phyloP scores from a whole-genome alignment of 2,797 vertebrate species.

The Tiaroga cobitis region DNA sequence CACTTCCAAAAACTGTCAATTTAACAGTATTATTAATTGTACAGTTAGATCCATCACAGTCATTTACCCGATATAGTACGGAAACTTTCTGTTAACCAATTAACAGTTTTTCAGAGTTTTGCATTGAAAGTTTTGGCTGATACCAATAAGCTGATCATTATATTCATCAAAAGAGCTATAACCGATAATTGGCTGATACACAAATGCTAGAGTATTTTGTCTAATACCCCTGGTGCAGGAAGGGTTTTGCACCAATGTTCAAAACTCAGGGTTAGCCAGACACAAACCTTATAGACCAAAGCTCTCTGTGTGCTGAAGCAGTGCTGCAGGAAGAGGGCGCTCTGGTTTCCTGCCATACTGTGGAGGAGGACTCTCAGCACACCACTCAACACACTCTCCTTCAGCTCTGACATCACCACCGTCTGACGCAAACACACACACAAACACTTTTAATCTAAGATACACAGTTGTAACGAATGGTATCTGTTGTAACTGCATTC shows the following conservation, averaged over 20 bases:
- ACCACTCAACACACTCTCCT: slow-evolving; percentile 87
- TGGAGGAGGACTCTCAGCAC: slow-evolving; percentile 89
- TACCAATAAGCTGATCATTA: not conserved
- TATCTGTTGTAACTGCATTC: not conserved
- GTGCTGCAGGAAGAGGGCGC: slow-evolving; percentile 89
- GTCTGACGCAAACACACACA: slow-evolving; percentile 68
- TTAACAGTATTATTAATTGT: no score
- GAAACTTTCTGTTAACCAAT: no score
- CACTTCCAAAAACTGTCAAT: no score
- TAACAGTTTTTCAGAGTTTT: not conserved
- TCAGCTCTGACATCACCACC: slow-evolving; percentile 85
- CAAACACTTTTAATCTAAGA: not conserved
- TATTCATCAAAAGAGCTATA: not conserved
- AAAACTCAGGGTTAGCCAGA: not conserved
- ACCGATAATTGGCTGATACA: not conserved
- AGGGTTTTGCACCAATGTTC: not conserved
- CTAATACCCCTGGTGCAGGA: not conserved
- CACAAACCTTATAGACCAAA: slow-evolving; percentile 85
- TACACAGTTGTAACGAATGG: not conserved
- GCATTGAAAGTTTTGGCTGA: not conserved
- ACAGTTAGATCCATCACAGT: no score
- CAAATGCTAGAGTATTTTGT: not conserved
- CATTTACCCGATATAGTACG: no score
- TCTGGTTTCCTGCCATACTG: slow-evolving; percentile 90
- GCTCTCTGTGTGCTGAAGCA: slow-evolving; percentile 91